These are phyloP conservation scores for Himalopsyche phryganea DNA, from an alignment of 1,140 invertebrate species.

Conservation along the genomic window DNA sequence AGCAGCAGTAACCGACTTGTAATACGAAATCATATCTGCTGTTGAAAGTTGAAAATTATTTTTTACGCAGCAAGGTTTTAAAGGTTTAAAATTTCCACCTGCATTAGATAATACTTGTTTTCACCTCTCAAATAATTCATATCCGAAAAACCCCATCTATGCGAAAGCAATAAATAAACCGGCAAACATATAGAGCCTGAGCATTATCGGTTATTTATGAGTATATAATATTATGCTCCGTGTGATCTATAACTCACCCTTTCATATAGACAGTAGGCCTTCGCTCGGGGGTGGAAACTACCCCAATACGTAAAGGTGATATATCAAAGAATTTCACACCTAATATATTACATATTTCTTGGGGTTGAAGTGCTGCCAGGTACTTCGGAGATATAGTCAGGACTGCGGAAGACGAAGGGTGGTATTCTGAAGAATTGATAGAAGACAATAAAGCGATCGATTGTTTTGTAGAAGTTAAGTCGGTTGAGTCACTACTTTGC, in stretches of 20 bases:
- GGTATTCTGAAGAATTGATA: no score
- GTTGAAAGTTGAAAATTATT: no score
- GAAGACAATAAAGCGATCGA: no score
- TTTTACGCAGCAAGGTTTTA: no score
- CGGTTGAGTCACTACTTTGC: no score
- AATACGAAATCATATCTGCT: no score
- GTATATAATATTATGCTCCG: constrained; percentile 26
- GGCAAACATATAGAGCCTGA: constrained; percentile 10
- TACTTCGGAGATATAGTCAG: no score
- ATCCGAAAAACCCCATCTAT: constrained; percentile 11
- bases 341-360: constrained; percentile 29
- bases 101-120: no score
- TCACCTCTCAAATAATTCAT: no score
- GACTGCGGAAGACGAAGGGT: no score
- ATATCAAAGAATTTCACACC: constrained; percentile 31
- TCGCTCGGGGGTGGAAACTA: background rate
- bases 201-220: constrained; percentile 30
- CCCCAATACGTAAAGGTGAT: constrained; percentile 19
- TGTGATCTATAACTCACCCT: constrained; percentile 25
- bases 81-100: background rate
- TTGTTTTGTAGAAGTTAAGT: no score
- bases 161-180: constrained; percentile 24
- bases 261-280: constrained; percentile 24
- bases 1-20: no score
- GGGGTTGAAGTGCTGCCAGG: background rate